Percentiles rank a stretch among this genome's conserved stretches.
These are phyloP conservation scores for Tetragnatha montana DNA, from an alignment of 2,888 invertebrate species.

Conservation along the genomic window DNA sequence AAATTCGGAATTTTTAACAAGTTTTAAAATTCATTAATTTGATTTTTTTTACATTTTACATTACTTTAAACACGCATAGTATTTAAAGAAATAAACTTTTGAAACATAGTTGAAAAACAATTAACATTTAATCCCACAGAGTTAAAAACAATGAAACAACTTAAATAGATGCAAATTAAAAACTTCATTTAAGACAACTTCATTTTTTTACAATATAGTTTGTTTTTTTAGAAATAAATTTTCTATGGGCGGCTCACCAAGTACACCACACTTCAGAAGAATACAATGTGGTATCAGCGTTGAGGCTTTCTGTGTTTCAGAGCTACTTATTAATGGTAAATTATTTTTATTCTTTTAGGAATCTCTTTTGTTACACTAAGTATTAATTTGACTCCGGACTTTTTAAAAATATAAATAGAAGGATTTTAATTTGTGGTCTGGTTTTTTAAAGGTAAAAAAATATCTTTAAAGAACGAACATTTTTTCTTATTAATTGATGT, in stretches of 20 bases:
- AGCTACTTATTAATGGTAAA: constrained; percentile 88
- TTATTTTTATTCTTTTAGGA: constrained; percentile 73
- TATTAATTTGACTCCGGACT: neutral
- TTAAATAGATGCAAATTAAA: too few relatives aligned
- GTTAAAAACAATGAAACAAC: too few relatives aligned
- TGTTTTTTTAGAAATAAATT: constrained; percentile 83
- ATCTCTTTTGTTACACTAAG: neutral
- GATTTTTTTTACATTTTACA: too few relatives aligned
- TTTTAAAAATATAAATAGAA: neutral
- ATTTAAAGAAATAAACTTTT: too few relatives aligned
- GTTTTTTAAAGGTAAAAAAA: neutral
- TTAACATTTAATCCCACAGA: too few relatives aligned
- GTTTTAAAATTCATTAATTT: neutral
- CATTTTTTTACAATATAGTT: neutral
- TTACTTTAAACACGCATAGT: too few relatives aligned
- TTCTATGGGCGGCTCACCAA: constrained; percentile 83
- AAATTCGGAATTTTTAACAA: neutral
- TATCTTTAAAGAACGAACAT: neutral
- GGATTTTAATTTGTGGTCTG: neutral
- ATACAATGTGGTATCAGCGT: constrained; percentile 89
- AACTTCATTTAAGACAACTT: neutral
- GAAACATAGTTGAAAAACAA: too few relatives aligned
- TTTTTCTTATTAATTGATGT: neutral
- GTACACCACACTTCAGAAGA: constrained; percentile 94
- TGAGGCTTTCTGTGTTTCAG: constrained; percentile 87